phyloP scores from a whole-genome alignment of 1,140 invertebrate genomes.

The Anoplophora glabripennis region DNA sequence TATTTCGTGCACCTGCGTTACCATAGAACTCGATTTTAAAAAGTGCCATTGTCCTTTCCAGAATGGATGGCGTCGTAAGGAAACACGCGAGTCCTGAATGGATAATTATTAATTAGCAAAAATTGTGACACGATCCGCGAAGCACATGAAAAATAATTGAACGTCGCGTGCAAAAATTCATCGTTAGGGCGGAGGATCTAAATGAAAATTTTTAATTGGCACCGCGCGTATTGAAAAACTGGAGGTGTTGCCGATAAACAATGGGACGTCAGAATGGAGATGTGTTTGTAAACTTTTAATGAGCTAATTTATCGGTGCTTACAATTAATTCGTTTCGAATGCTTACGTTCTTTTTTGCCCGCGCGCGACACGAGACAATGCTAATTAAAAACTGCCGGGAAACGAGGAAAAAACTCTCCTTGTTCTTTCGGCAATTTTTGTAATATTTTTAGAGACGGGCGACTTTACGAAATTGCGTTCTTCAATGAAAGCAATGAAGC shows the following conservation, averaged over 20 bases:
- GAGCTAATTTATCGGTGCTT: constrained; percentile 25
- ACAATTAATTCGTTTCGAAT: constrained; percentile 24
- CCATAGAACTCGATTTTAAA: too few species aligned
- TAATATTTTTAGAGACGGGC: too few species aligned
- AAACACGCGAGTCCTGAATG: too few species aligned
- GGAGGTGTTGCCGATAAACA: constrained; percentile 12
- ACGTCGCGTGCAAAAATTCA: constrained; percentile 12
- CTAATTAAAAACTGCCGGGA: too few species aligned
- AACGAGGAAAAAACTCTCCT: too few species aligned
- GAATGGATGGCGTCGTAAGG: too few species aligned
- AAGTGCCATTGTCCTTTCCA: too few species aligned
- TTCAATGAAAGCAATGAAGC: too few species aligned
- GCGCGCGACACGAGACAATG: too few species aligned
- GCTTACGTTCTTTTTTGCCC: constrained; percentile 10
- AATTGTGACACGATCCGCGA: constrained; percentile 5
- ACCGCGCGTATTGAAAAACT: constrained; percentile 18
- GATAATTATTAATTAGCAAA: constrained; percentile 17
- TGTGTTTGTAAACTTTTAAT: constrained; percentile 25
- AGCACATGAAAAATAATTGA: constrained; percentile 20
- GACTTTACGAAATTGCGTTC: too few species aligned
- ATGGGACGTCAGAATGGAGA: constrained; percentile 19
- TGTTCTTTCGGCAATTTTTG: too few species aligned
- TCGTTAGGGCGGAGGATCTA: constrained; percentile 8
- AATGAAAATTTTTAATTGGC: constrained; percentile 21
- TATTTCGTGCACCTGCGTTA: too few species aligned